These are phyloP conservation scores for Andrena marginata DNA, from an alignment of 2,888 invertebrate genomes.

Conservation along the genomic window DNA sequence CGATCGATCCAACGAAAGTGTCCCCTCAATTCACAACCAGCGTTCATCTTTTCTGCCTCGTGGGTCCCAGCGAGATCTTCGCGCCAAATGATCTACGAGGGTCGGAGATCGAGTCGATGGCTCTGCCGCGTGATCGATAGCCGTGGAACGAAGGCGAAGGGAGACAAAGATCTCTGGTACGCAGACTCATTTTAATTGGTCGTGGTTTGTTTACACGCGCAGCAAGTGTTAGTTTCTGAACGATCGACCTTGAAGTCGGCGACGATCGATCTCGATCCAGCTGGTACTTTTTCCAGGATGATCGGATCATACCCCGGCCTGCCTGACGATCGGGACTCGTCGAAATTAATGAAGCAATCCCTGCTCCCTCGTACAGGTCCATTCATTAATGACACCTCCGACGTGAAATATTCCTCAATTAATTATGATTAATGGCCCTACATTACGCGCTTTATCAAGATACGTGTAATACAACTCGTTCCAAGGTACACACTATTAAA, in stretches of 20 bases:
- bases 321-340: not conserved
- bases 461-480: not conserved
- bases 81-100: slow-evolving; percentile 28
- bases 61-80: not conserved
- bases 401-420: not conserved
- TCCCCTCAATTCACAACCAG: not conserved
- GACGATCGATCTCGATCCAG: slow-evolving; percentile 37
- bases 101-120: slow-evolving; percentile 5
- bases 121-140: slow-evolving; percentile 36
- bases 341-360: slow-evolving; percentile 10
- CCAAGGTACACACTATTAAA: not conserved
- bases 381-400: slow-evolving; percentile 1
- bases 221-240: slow-evolving; percentile 45
- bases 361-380: not conserved
- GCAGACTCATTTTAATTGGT: slow-evolving; percentile 46
- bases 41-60: not conserved
- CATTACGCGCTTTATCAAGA: not conserved
- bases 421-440: not conserved
- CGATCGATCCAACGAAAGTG: not conserved
- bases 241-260: slow-evolving; percentile 25
- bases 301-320: not conserved
- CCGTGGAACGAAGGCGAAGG: not conserved
- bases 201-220: slow-evolving; percentile 52
- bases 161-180: not conserved
- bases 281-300: not conserved